Base-by-base conservation (phyloP, 2,888 invertebrate genomes). In the Drosophila meridionalis region DNA sequence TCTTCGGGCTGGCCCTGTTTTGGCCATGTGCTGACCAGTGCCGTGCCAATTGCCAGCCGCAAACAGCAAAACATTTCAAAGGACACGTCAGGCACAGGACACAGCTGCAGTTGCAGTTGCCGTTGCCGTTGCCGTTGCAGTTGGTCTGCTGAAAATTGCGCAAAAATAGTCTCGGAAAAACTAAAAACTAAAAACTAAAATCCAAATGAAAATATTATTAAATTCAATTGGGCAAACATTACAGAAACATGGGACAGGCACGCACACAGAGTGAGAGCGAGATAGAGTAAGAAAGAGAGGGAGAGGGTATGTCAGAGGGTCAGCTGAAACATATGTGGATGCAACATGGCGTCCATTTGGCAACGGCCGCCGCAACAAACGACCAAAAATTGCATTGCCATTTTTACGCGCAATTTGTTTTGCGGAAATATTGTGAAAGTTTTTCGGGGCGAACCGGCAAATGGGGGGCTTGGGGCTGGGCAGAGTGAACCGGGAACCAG, bases 201-300 rank as follows among this genome's bases (percentile, higher is more conserved):
- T 89, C 89, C 88, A 90, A 90, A 87, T 89, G 83, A 87, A 89
- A 91, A 91, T 89, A 90, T 89, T 89, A 90, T 91, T 90, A 90
- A 90, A 89, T 89, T 91, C 91, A 91, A 89, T 89, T 91, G 90
- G 85, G 82, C 77, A 83, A 91, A 89, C 89, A 90, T 89, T 90
- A 84, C 87, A 82, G 85, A 76, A 82, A 80, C 89, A 87, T 83
- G 80, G 60, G 62, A 64, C 69, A 48, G 66, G 63, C 89, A 78
- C 87, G 66, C 81, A 71, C 70, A 58, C 36, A 48, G 20, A 34
- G 12, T 14, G 36, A 3, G 55, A 2, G 38, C 2, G 3, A 4
- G 48, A 7, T n/a, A 11, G 42, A 47, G n/a, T 11, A 26, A 7
- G 28, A 9, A 38, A 30, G 20, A 12, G 30, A 8, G 20, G 3